Evolutionary conservation across 2,113 vertebrate genomes (phyloP).

Genomic region (Acanthisitta chloris): DNA sequence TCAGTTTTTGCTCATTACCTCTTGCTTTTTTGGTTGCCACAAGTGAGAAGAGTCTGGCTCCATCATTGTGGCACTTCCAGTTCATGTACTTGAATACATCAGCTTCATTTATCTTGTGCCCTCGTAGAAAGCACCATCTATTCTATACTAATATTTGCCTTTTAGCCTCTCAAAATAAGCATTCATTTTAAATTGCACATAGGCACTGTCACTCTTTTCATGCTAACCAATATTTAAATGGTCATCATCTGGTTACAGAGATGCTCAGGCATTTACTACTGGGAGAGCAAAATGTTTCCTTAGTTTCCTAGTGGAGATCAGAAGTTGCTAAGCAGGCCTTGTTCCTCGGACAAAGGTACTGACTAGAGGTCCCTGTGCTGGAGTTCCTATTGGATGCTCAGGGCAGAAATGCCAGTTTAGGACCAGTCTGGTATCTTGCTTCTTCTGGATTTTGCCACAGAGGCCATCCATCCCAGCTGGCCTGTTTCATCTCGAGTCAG

Average conservation of each 20-base stretch:
- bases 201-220: neutral
- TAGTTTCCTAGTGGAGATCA: neutral
- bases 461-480: neutral
- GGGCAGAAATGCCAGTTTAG: neutral
- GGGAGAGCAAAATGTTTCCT: neutral
- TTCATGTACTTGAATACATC: too few relatives aligned
- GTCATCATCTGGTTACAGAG: neutral
- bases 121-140: neutral
- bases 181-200: neutral
- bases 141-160: neutral
- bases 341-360: neutral
- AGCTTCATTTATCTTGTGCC: neutral
- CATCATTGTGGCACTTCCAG: too few relatives aligned
- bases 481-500: neutral
- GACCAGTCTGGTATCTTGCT: neutral
- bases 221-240: neutral
- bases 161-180: neutral
- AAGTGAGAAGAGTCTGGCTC: too few relatives aligned
- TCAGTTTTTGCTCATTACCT: too few relatives aligned
- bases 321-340: neutral
- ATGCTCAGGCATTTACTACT: neutral
- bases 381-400: neutral
- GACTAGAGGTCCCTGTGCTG: accelerated
- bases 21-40: too few relatives aligned
- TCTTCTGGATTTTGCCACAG: neutral